phyloP scores from a whole-genome alignment of 2,113 vertebrate species.

The Larimichthys polyactis region DNA sequence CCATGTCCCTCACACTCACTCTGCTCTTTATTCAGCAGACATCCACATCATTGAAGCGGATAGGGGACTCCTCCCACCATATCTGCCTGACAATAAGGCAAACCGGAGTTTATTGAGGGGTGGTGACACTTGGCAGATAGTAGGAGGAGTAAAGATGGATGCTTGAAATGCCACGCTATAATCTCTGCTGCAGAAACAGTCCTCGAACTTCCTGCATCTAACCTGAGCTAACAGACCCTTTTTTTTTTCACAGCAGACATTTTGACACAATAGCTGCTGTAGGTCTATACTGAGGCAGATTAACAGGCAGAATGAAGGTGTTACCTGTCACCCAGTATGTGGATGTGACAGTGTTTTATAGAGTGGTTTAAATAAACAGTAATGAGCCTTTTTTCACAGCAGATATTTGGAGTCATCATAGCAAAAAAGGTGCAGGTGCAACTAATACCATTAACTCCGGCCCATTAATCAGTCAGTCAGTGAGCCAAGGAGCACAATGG shows the following conservation, averaged over 20 bases:
- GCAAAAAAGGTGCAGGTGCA: neutral
- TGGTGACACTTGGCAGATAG: slow-evolving; percentile 31
- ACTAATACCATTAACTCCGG: neutral
- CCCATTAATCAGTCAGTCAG: neutral
- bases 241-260: too few species aligned
- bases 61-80: slow-evolving; percentile 44
- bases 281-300: neutral
- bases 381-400: neutral
- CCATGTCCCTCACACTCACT: neutral
- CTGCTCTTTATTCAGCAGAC: slow-evolving; percentile 52
- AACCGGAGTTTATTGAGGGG: slow-evolving; percentile 47
- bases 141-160: slow-evolving; percentile 48
- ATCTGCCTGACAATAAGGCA: slow-evolving; percentile 46
- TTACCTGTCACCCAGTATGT: neutral
- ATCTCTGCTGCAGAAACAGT: slow-evolving; percentile 39
- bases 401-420: neutral
- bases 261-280: too few species aligned
- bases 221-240: slow-evolving; percentile 20
- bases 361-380: neutral
- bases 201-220: slow-evolving; percentile 12
- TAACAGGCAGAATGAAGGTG: neutral
- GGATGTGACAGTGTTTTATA: neutral
- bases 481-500: neutral
- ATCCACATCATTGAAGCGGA: slow-evolving; percentile 34
- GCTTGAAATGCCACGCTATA: slow-evolving; percentile 26